Base-by-base conservation (phyloP, 2,113 vertebrate species). In the Chionis minor region DNA sequence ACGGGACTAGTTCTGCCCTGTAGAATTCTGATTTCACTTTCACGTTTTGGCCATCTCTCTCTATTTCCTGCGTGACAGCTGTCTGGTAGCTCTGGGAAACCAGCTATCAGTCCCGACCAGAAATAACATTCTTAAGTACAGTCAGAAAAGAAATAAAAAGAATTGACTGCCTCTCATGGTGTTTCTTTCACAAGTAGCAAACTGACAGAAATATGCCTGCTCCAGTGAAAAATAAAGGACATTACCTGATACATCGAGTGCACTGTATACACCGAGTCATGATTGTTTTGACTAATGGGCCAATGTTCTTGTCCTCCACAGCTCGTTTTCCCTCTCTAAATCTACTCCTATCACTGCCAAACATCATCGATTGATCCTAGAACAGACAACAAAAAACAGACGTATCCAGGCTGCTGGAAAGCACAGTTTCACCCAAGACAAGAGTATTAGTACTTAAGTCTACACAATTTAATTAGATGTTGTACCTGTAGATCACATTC, bases 241-340 rank as follows among this genome's bases (percentile, higher is more conserved):
- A 40, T 98, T 96, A 99, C 99, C 99, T 99, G 97, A 99, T 99
- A 59, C 99, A 99, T 51, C 99, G 99, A 55, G 99, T 99, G 96
- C 99, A 99, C 96, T 99, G 99, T 97, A 99, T 99, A 92, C 99
- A 99, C 77, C 99, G 99, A 17, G 99, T 99, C 99, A 99, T 99
- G 96, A 99, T 99, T 54, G 99, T 99, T 98, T 99, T 99, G 81
- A 99, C 98, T 67, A 99, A 98, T 0, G 99, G 99, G 6, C 99
- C 99, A 51, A 99, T 98, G 97, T 99, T 99, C 97, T 99, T 99
- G 98, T 99, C 99, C 96, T 99, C 99, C 88, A 99, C 99, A 8
- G 99, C 99, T 93, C 99, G 98, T 93, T 99, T 99, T 30, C 97
- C 98, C 92, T 99, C 99, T 77, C 98, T 97, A 97, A 99, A 99